These are phyloP conservation scores for Danaus chrysippus DNA, from an alignment of 2,888 invertebrate genomes.

Conservation along the genomic window DNA sequence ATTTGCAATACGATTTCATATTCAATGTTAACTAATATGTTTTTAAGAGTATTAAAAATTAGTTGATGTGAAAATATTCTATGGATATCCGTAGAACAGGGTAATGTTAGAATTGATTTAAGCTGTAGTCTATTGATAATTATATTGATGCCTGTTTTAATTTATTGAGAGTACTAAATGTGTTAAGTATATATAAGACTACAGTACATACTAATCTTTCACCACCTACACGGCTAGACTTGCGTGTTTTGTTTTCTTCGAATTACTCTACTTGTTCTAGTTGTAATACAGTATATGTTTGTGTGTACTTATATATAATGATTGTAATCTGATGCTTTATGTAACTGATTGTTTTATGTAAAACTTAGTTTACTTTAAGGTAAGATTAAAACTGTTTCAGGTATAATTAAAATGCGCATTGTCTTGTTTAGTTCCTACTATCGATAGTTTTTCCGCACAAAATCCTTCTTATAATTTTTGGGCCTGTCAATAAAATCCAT, in stretches of 20 bases:
- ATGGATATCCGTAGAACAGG: conserved; percentile 62
- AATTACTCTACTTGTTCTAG: background rate
- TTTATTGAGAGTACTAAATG: conserved; percentile 7
- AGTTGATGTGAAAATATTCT: conserved; percentile 39
- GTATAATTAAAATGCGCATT: background rate
- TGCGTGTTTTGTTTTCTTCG: conserved; percentile 3
- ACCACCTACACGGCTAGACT: background rate
- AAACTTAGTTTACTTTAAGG: background rate
- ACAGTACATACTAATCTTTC: background rate
- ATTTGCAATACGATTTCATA: conserved; percentile 28
- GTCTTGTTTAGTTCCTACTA: conserved; percentile 21
- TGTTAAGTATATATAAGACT: conserved; percentile 4
- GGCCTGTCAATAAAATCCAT: conserved; percentile 39
- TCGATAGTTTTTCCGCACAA: conserved; percentile 32
- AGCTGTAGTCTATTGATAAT: conserved; percentile 9
- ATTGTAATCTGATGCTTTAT: background rate
- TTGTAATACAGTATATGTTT: conserved; percentile 2
- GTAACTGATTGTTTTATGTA: background rate
- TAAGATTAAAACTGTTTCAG: background rate
- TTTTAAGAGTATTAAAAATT: conserved; percentile 33
- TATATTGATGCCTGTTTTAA: conserved; percentile 6
- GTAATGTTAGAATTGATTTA: conserved; percentile 43
- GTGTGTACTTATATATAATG: background rate
- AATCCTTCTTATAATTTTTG: conserved; percentile 21
- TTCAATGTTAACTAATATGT: conserved; percentile 38